Conservation (phyloP, 2,797 vertebrate species). For the Protosalanx chinensis region DNA sequence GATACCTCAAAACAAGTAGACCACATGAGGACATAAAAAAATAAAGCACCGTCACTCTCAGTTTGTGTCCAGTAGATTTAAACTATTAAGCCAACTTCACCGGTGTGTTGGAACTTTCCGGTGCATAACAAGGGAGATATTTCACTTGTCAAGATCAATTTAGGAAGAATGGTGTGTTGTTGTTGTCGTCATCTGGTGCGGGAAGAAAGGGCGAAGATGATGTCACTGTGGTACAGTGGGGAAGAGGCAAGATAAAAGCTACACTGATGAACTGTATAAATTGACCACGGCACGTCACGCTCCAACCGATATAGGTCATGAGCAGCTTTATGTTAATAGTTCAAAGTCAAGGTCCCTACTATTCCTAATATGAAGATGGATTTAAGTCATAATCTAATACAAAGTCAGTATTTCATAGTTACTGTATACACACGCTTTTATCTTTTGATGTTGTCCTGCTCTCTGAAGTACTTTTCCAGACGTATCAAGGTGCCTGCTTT, state of each 20-base stretch:
- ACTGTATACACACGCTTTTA: background rate
- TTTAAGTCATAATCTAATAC: background rate
- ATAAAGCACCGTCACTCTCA: background rate
- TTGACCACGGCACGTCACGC: constrained; percentile 17
- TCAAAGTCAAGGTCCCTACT: constrained; percentile 6
- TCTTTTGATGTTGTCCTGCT: too few species aligned
- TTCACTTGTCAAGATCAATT: constrained; percentile 52
- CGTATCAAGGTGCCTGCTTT: background rate
- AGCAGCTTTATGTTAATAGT: background rate
- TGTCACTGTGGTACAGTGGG: constrained; percentile 27
- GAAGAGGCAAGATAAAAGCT: constrained; percentile 21
- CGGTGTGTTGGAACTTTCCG: constrained; percentile 32
- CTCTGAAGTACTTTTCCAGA: too few species aligned
- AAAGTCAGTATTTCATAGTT: background rate
- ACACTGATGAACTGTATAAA: constrained; percentile 28
- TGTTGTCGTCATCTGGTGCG: constrained; percentile 19
- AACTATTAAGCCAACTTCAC: constrained; percentile 39
- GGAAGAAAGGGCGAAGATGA: constrained; percentile 41
- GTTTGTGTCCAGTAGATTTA: constrained; percentile 44
- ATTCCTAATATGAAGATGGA: background rate
- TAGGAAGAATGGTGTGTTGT: constrained; percentile 41
- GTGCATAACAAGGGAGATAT: constrained; percentile 47
- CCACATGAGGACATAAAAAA: background rate
- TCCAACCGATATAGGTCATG: constrained; percentile 18
- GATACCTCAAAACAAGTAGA: background rate